phyloP scores from a whole-genome alignment of 2,797 vertebrate species.

The Pterois miles region DNA sequence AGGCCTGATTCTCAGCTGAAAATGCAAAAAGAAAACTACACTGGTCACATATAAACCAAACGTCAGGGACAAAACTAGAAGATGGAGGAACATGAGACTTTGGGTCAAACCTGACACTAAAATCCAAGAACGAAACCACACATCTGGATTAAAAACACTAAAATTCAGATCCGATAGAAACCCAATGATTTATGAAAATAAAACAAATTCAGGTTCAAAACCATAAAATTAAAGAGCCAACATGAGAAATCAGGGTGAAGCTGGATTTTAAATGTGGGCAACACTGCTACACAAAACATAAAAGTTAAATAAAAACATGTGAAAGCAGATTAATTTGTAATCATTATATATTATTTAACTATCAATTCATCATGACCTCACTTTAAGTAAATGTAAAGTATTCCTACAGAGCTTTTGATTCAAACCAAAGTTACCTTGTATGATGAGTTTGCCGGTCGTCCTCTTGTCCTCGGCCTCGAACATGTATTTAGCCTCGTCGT shows the following conservation, averaged over 20 bases:
- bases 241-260: not conserved
- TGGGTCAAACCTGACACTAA: not conserved
- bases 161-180: not conserved
- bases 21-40: not conserved
- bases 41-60: too few species aligned
- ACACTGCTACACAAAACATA: too few species aligned
- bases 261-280: not conserved
- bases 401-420: not conserved
- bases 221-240: not conserved
- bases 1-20: not conserved
- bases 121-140: not conserved
- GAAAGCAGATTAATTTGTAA: not conserved
- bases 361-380: too few species aligned
- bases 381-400: not conserved
- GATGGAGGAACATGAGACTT: not conserved
- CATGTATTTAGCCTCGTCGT: slow-evolving; percentile 96
- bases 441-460: slow-evolving; percentile 90
- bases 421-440: slow-evolving; percentile 81
- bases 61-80: not conserved
- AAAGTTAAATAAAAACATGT: not conserved
- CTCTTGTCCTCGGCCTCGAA: slow-evolving; percentile 98
- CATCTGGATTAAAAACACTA: not conserved
- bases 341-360: too few species aligned
- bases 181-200: not conserved
- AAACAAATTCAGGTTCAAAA: not conserved